Evolutionary conservation across 1,140 invertebrate genomes (phyloP), one percentile per base, ranked within the genome.

Genomic region (Zaprionus taronus): DNA sequence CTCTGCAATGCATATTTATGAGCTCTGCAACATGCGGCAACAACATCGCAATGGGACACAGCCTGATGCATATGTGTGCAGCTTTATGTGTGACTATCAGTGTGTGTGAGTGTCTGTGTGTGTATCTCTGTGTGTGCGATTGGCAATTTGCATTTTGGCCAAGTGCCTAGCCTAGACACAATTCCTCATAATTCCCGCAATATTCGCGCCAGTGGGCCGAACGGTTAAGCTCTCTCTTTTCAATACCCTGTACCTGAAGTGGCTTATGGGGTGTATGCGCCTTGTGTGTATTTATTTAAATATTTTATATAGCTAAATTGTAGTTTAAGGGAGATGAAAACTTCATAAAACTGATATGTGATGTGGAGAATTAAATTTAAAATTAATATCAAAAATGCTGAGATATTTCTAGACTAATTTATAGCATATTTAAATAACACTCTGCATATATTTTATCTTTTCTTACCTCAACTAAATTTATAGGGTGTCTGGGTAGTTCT

Each of bases 1-100:
- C 74, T 68, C 83, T 74, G 77, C 77, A 57, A 72, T 89, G 84
- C 83, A 87, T 87, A 87, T 87, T 87, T 87, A 87, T 87, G 78
- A 87, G 84, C 57, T 67, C 34, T 53, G 62, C 60, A 58, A 68
- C 49, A 58, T 51, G 66, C 67, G 56, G 72, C 65, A 64, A 41
- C 75, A 67, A n/a, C 41, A 17, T 7, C n/a, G 62, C 64, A 72
- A 63, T 24, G 34, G 36, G 49, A 47, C 64, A 65, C 64, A 65
- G 47, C 51, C 51, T 61, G 66, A 55, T 55, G 44, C 62, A 65
- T 14, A 15, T 38, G n/a, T 57, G 26, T 56, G 15, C 15, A 9
- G 31, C 7, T 34, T 11, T 34, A 34, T 34, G 0, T 34, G 31
- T 34, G 9, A 2, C 31, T 9, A 31, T 14, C 4, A 20, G n/a